Base-by-base conservation (phyloP, 2,797 vertebrate species). In the Sebastes trivittatus region DNA sequence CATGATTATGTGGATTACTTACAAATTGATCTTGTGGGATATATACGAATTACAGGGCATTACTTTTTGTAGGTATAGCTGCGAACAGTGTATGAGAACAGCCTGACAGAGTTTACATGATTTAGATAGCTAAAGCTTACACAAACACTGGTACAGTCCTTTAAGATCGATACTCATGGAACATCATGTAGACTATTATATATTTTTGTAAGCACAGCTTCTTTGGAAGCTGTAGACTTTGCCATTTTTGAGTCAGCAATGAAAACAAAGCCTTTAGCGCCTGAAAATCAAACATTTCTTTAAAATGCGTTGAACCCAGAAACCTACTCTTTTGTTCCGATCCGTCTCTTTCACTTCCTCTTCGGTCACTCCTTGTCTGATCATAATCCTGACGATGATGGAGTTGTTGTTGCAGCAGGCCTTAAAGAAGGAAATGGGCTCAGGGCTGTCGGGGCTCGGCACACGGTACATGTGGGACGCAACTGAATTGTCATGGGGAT, bases 341-440 rank as follows among this genome's bases (percentile, higher is more conserved):
- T 99, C 98, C 0, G 96, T 97, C 92, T 98, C 97, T 82, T 18
- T 92, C 84, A 97, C 98, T 75, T 98, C 96, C 74, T 96, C 95
- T 58, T 95, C 93, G 0, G 93, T 94, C 69, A 97, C 95, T 1
- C 97, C 98, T 42, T 97, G 97, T 49, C 96, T 94, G 86, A 98
- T 96, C 93, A 98, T 96, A 38, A 97, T 95, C 92, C 96, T 96
- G 81, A 98, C 95, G 18, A 97, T 96, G 86, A 97, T 85, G 83
- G 93, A 36, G 80, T 99, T 98, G 95, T 98, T 99, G 84, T 95
- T 95, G 95, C 96, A 94, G 91, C 97, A 99, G 6, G 98, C 98
- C 71, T 95, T 97, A 91, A 97, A 97, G 54, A 99, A 93, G 77
- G 94, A 96, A 66, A 97, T 92, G 3, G 94, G 92, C 89, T 97